Evolutionary conservation across 2,888 invertebrate genomes (phyloP), one percentile per base, ranked within the genome.

Genomic region (Scaptomyza tumidula): DNA sequence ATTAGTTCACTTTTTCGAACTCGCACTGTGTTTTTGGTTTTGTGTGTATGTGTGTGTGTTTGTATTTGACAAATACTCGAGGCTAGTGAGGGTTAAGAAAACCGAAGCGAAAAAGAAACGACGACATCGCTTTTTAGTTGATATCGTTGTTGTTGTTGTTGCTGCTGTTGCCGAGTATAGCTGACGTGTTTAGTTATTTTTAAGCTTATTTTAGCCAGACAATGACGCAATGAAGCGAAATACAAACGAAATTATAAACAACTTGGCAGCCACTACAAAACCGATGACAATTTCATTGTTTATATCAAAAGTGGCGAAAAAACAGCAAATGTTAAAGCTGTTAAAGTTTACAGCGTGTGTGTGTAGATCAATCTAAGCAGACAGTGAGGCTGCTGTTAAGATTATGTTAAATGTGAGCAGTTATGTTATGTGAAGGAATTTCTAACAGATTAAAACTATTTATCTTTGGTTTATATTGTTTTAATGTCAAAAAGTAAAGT

Each of bases 121-220:
- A 65, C 72, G 53, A 54, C 71, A 59, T 46, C 52, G 53, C 59
- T 56, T 56, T 24, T 55, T 19, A 33, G 19, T 60, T 54, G 43
- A 55, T 45, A 46, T 55, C 58, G 59, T 11, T 46, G 37, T n/a
- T 27, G 29, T 5, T 53, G 19, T 3, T 55, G 55, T 9, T 35
- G 14, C 3, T 56, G 67, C 10, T 29, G 50, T 7, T 33, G 33
- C 33, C 37, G 37, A 14, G 58, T 58, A 67, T 52, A 66, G 86
- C 85, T 90, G 89, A 89, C 89, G 89, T 90, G 90, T 90, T 85
- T 73, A 56, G 86, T 77, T 89, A 89, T 89, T 89, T 89, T 87
- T 90, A 90, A 77, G 84, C 80, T 75, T 85, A 86, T 89, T 90
- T 89, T 76, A 79, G 89, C 84, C 78, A 66, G 75, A 80, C 78